Evolutionary conservation across 1,140 invertebrate species (phyloP), one percentile per base, ranked within the genome.

Genomic region (Platyscapa corneri): DNA sequence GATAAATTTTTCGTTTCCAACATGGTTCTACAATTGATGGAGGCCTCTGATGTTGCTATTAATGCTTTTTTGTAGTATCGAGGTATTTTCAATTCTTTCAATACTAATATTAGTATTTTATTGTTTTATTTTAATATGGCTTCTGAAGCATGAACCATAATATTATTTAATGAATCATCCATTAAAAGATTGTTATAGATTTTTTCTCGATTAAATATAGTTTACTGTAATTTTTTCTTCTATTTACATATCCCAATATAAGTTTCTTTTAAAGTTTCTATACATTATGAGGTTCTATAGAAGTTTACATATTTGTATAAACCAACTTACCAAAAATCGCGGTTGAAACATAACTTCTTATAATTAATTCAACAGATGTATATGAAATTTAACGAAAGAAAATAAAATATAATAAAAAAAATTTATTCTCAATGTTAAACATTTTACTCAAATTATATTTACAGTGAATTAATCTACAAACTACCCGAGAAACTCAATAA

Each of bases 1-100:
- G 70, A 39, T 53, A 30, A 46, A 77, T 74, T 74, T 74, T 74
- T 74, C 70, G 37, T 37, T 60, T 70, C 18, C 14, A 70, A 37
- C 30, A 20, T 37, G 34, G 67, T 16, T n/a, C 16, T 72, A 72
- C 14, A 30, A 32, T 3, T 23, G 10, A 23, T 14, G 18, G 37
- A 10, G 27, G 37, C 37, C 5, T 7, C 18, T 16, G 10, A 74
- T 42, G 67, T 37, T 10, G 16, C 70, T 74, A 74, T 74, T 16
- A 39, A 74, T 74, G 37, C 70, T 42, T 74, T 74, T 42, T 74
- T 27, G 7, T 1, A n/a, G 37, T n/a, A 74, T 42, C 70, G 20
- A 74, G 37, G 20, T 74, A 18, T 42, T 74, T 42, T 0, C 70
- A 32, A 74, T 42, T 6, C 70, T 23, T 3, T 0, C 12, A 39